A percentile compares a stretch with the other conserved stretches of the same genome.
Evolutionary conservation across 1,140 invertebrate genomes (phyloP).

Genomic region (Tetragonula clypearis): DNA sequence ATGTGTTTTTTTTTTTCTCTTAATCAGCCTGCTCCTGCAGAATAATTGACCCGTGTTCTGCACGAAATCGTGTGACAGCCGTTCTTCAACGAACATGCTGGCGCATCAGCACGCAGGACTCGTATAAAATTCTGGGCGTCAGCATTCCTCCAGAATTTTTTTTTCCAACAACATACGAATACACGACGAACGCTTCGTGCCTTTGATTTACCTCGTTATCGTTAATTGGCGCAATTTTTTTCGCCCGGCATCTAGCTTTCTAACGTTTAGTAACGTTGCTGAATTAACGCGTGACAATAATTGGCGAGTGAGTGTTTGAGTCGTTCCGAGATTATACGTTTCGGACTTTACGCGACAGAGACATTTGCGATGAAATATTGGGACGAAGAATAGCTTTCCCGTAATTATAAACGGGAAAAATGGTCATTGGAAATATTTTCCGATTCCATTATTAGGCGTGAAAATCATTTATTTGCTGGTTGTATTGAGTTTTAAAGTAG

Average conservation of each 20-base stretch:
- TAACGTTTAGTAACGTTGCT: background rate
- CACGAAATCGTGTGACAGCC: background rate
- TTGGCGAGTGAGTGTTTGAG: background rate
- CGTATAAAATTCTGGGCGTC: conserved; percentile 19
- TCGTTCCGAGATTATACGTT: background rate
- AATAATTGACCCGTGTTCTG: conserved; percentile 9
- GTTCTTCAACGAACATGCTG: background rate
- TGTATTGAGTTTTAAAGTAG: too few species aligned
- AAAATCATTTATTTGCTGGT: too few species aligned
- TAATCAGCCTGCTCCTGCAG: conserved; percentile 9
- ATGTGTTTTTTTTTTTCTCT: background rate
- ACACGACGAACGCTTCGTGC: background rate
- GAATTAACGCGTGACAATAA: background rate
- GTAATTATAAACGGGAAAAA: background rate
- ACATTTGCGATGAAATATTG: background rate
- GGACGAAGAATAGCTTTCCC: background rate
- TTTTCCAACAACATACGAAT: background rate
- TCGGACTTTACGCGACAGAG: background rate
- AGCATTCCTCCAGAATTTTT: conserved; percentile 8
- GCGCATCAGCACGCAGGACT: conserved; percentile 20
- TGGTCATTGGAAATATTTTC: background rate
- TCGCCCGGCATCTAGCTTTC: background rate
- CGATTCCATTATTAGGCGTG: too few species aligned
- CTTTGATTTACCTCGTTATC: conserved; percentile 36
- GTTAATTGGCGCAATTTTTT: conserved; percentile 23